phyloP scores from a whole-genome alignment of 1,140 invertebrate genomes.

The Lepidurus apus region DNA sequence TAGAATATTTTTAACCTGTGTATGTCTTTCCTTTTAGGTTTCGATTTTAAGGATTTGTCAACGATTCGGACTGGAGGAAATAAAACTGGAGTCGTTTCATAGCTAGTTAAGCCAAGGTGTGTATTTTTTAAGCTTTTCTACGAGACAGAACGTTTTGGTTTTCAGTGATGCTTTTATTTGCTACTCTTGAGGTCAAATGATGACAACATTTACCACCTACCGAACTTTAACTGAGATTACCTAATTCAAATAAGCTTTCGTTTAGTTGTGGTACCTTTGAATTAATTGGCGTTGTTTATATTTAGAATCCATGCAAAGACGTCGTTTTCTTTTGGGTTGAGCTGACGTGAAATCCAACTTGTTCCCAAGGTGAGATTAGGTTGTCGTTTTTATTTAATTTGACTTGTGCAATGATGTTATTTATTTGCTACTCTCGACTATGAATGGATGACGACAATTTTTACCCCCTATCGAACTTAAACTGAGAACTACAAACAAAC shows the following conservation, averaged over 20 bases:
- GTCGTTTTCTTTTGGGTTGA: not conserved
- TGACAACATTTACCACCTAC: conserved; percentile 21
- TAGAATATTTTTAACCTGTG: no score
- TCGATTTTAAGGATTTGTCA: no score
- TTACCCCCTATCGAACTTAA: conserved; percentile 30
- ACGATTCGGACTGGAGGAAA: no score
- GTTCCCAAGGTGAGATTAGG: not conserved
- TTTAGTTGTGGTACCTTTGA: not conserved
- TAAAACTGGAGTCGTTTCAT: no score
- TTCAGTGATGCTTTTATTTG: not conserved
- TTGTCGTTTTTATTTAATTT: no score
- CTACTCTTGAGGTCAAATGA: conserved; percentile 18
- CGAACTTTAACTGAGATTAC: not conserved
- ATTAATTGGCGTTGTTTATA: not conserved
- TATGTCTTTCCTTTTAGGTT: no score
- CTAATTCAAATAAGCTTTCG: not conserved
- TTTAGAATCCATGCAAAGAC: not conserved
- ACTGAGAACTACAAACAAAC: conserved; percentile 20
- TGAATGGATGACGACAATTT: conserved; percentile 34
- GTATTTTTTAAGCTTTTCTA: not conserved
- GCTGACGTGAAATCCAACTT: not conserved
- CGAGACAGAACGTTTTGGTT: not conserved
- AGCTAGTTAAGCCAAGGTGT: not conserved
- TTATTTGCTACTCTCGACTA: conserved; percentile 35
- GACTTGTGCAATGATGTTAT: conserved; percentile 20